phyloP scores from a whole-genome alignment of 2,797 vertebrate genomes.

The Stomatorhinus walkeri region DNA sequence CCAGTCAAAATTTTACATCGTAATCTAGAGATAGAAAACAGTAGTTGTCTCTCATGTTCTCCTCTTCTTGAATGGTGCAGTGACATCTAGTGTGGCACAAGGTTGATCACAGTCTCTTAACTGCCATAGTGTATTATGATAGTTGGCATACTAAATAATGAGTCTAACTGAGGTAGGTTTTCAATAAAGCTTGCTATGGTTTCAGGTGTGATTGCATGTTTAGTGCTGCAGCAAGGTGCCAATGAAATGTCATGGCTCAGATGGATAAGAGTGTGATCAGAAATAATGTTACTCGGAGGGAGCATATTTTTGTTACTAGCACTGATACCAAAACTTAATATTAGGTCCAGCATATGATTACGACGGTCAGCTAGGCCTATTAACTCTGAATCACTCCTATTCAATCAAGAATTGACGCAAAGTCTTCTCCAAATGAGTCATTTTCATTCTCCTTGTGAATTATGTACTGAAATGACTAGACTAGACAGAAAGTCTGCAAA shows the following conservation, averaged over 20 bases:
- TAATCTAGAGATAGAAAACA: background rate
- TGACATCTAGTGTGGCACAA: background rate
- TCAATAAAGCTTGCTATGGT: background rate
- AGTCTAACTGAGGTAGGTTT: background rate
- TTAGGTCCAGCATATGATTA: background rate
- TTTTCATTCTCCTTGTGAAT: background rate
- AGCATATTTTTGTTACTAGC: background rate
- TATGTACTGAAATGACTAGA: background rate
- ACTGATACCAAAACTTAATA: background rate
- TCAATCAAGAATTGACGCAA: background rate
- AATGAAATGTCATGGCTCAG: background rate
- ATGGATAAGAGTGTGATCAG: background rate
- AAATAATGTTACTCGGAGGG: background rate
- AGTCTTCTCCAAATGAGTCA: background rate
- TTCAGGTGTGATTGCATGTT: background rate
- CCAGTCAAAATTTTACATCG: background rate
- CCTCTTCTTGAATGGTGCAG: background rate
- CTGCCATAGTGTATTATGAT: background rate
- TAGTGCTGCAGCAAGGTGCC: background rate
- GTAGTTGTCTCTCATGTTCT: background rate
- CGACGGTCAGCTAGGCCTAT: background rate
- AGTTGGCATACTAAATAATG: background rate
- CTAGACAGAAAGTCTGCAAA: background rate
- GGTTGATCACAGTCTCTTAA: background rate
- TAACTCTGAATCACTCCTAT: background rate